Conservation (phyloP, 1,140 invertebrate species). For the Aphaenogaster rudis region DNA sequence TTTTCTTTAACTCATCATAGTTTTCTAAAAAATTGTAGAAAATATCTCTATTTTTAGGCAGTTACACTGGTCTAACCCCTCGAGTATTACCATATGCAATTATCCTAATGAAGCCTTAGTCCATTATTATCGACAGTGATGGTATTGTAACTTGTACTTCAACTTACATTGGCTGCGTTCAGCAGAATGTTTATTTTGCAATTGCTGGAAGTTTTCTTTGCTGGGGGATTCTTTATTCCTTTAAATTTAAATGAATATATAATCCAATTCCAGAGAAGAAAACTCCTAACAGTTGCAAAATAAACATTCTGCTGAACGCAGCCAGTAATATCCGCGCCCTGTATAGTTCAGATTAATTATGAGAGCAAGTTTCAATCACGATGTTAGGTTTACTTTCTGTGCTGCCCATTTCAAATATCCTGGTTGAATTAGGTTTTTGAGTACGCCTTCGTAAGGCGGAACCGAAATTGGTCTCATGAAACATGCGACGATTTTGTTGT, state of each 20-base stretch:
- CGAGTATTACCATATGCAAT: not conserved
- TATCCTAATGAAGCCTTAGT: not conserved
- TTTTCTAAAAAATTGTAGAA: too few relatives aligned
- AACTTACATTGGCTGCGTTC: slow-evolving; percentile 8
- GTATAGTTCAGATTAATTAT: slow-evolving; percentile 26
- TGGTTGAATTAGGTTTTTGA: slow-evolving; percentile 84
- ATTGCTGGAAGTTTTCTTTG: too few relatives aligned
- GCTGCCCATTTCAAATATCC: slow-evolving; percentile 67
- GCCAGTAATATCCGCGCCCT: not conserved
- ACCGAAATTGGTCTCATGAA: slow-evolving; percentile 89
- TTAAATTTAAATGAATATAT: too few relatives aligned
- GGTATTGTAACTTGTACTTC: not conserved
- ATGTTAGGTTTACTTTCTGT: slow-evolving; percentile 29
- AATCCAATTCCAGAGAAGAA: too few relatives aligned
- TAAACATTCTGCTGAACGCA: too few relatives aligned
- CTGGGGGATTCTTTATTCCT: too few relatives aligned
- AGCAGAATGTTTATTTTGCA: too few relatives aligned
- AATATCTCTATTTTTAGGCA: too few relatives aligned
- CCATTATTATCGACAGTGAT: not conserved
- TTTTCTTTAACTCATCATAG: too few relatives aligned
- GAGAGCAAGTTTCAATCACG: not conserved
- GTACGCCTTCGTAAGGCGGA: slow-evolving; percentile 88
- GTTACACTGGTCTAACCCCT: too few relatives aligned
- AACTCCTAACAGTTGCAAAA: too few relatives aligned
- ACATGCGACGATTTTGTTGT: slow-evolving; percentile 75